phyloP scores from a whole-genome alignment of 1,140 invertebrate species.

The Laupala kohalensis region DNA sequence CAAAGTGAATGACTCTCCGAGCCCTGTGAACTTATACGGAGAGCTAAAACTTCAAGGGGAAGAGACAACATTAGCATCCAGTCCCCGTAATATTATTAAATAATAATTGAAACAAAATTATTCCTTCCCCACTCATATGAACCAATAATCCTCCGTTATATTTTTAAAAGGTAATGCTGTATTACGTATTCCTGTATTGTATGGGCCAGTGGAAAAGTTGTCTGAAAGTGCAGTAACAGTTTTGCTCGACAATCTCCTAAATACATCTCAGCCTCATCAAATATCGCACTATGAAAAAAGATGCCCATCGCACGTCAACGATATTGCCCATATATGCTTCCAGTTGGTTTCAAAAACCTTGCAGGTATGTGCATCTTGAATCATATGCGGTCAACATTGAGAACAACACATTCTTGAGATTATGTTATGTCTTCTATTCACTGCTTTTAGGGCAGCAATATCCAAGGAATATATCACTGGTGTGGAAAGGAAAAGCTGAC shows the following conservation, averaged over 20 bases:
- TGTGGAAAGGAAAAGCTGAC: slow-evolving; percentile 37
- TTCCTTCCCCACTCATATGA: too few relatives aligned
- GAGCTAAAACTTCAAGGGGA: slow-evolving; percentile 37
- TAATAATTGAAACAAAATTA: neutral
- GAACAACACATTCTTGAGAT: too few relatives aligned
- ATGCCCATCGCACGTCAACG: slow-evolving; percentile 33
- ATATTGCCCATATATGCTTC: slow-evolving; percentile 31
- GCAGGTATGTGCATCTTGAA: slow-evolving; percentile 21
- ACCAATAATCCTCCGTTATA: too few relatives aligned
- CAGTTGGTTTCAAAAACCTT: slow-evolving; percentile 24
- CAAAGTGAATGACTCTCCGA: slow-evolving; percentile 27
- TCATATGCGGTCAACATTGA: neutral
- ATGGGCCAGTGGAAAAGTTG: slow-evolving; percentile 34
- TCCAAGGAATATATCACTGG: slow-evolving; percentile 38
- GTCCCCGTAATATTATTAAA: slow-evolving; percentile 22
- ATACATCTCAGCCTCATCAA: slow-evolving; percentile 15
- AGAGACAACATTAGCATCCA: slow-evolving; percentile 23
- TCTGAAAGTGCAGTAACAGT: slow-evolving; percentile 39
- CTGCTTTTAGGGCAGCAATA: slow-evolving; percentile 16
- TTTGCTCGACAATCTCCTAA: slow-evolving; percentile 28
- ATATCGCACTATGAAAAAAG: slow-evolving; percentile 35
- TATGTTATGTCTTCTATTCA: too few relatives aligned
- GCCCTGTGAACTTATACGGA: slow-evolving; percentile 42
- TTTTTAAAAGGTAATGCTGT: slow-evolving; percentile 29
- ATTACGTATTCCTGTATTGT: slow-evolving; percentile 37